These are phyloP conservation scores for Antitype chi DNA, from an alignment of 2,888 invertebrate species.

Conservation along the genomic window DNA sequence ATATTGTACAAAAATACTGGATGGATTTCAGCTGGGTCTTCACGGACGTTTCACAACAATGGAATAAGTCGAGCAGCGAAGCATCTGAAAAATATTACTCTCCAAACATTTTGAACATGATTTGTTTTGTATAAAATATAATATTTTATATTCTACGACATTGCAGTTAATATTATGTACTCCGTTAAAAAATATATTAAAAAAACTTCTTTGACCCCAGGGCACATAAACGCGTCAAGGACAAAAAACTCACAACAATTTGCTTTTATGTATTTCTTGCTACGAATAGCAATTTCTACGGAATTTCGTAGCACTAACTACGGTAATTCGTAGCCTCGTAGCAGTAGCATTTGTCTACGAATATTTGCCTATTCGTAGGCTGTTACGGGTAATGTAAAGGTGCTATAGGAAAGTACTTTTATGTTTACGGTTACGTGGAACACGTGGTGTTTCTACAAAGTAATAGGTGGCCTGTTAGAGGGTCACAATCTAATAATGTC, in stretches of 20 bases:
- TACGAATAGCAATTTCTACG: constrained; percentile 21
- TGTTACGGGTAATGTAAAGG: constrained; percentile 10
- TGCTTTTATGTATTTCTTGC: constrained; percentile 24
- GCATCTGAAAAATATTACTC: constrained; percentile 45
- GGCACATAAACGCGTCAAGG: constrained; percentile 29
- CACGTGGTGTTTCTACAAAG: constrained; percentile 26
- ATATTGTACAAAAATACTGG: constrained; percentile 42
- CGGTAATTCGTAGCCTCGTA: constrained; percentile 42
- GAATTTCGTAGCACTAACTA: constrained; percentile 47
- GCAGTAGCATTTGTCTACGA: constrained; percentile 50
- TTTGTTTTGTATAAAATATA: constrained; percentile 14
- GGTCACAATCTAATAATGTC: constrained; percentile 51
- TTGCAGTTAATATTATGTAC: constrained; percentile 12
- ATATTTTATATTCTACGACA: constrained; percentile 10
- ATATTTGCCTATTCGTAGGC: constrained; percentile 36
- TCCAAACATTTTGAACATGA: constrained; percentile 23
- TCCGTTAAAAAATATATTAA: constrained; percentile 11
- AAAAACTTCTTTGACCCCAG: constrained; percentile 4
- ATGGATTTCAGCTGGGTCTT: constrained; percentile 26
- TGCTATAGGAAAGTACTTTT: constrained; percentile 17
- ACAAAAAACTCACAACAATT: constrained; percentile 2
- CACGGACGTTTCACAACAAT: constrained; percentile 56
- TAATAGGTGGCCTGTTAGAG: constrained; percentile 38
- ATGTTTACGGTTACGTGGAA: constrained; percentile 15
- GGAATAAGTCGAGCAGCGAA: constrained; percentile 45